phyloP scores from a whole-genome alignment of 2,113 vertebrate genomes.

The Asarcornis scutulata region DNA sequence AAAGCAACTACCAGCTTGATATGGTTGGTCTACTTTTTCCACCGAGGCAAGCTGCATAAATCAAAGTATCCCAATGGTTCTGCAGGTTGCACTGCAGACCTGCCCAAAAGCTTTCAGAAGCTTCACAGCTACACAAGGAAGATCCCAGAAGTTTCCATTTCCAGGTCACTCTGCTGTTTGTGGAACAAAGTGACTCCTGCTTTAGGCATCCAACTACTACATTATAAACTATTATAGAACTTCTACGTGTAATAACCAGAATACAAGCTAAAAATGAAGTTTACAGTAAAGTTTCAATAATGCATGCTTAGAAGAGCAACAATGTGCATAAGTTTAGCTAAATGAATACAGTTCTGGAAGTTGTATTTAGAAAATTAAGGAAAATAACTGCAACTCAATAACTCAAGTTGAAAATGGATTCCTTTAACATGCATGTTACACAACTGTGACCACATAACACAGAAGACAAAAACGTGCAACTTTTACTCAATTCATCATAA shows the following conservation, averaged over 20 bases:
- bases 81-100: background rate
- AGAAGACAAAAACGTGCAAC: background rate
- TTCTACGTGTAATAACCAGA: background rate
- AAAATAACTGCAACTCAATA: background rate
- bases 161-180: background rate
- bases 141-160: background rate
- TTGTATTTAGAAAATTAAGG: background rate
- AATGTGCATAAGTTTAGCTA: background rate
- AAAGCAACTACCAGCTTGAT: background rate
- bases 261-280: background rate
- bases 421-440: background rate
- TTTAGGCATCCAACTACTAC: background rate
- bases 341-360: background rate
- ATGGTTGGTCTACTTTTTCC: background rate
- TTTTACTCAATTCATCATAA: background rate
- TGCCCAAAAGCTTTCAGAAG: background rate
- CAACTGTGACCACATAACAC: background rate
- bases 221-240: background rate
- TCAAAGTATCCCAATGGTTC: no score
- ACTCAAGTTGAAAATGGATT: background rate
- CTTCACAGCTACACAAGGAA: background rate
- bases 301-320: background rate
- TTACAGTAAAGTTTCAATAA: background rate
- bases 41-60: background rate
- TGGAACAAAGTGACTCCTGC: background rate